Base-by-base conservation (phyloP, 2,113 vertebrate genomes). In the Amblyornis subalaris region DNA sequence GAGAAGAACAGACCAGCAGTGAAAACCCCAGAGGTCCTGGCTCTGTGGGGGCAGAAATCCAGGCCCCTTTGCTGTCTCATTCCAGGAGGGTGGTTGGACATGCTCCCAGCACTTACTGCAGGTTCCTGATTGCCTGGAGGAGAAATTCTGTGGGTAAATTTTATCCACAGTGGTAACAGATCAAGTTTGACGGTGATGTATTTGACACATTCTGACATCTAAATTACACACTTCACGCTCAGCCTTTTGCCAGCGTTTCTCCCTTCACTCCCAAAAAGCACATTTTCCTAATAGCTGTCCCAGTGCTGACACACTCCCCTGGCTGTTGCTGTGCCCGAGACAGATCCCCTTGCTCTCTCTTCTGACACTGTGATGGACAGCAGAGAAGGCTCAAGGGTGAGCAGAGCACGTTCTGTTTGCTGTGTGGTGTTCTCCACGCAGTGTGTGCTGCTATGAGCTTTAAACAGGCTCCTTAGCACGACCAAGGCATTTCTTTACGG, bases 341-440 rank as follows among this genome's bases (percentile, higher is more conserved):
- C 38, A 51, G 38, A 40, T 61, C 40, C 51, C 12, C n/a, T 44
- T 57, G 10, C 58, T 84, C 57, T 84, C 64, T 26, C 21, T 28
- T 35, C 50, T 36, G 29, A 19, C 22, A 14, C 14, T 3, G 1
- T 6, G 18, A 58, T 16, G 54, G 66, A 10, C 82, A 93, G 1
- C 18, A 75, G 29, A 13, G 26, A 65, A 42, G 0, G 2, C 36
- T 55, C 40, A 10, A 7, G n/a, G 48, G 22, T 38, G 66, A 35
- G 19, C 28, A 61, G 26, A 70, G 26, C 19, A 23, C 0, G 0
- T 47, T 44, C 13, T 23, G 47, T 55, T 36, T 9, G 0, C 10
- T 36, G 8, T n/a, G 18, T 3, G 45, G 6, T 29, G 7, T 29
- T 78, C 62, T 12, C 35, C 0, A 2, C 6, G 19, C 8, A 40